Evolutionary conservation across 1,140 invertebrate species (phyloP), one percentile per base, ranked within the genome.

Genomic region (Arion vulgaris): DNA sequence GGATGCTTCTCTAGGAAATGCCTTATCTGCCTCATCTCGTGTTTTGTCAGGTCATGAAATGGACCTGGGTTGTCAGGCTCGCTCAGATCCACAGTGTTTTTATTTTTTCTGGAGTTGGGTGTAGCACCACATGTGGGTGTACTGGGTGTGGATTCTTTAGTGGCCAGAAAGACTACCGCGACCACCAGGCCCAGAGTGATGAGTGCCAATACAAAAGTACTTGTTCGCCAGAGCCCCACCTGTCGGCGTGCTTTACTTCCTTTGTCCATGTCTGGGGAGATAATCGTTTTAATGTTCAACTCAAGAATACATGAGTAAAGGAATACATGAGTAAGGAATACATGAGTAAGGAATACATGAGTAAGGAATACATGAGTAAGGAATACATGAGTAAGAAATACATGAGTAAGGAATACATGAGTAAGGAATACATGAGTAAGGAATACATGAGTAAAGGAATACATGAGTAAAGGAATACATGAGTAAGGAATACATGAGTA

Each of bases 11-110:
- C 57, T n/a, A 89, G 53, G 80, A 85, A 88, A 5, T 84, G 26
- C 5, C 86, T 34, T 0, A 89, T 73, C 19, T 49, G 45, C 36
- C 78, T 41, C 23, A 88, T 87, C 73, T 89, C 88, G 26, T 85
- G 69, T 7, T 74, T 69, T 0, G 84, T 85, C 39, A 89, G 77
- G 28, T 86, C 84, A 0, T 85, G 82, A 51, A 89, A 86, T 5
- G 83, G 83, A 19, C 80, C 80, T 4, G 80, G 72, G n/a, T 82
- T 74, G 28, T 41, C 57, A 17, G 85, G 77, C 38, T 85, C 83
- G 19, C 62, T 71, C 38, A 71, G 19, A 32, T 80, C 62, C 1
- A 80, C 38, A 51, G 34, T 13, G 41, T 49, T 80, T 13, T 5
- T 15, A 28, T 71, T 80, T 15, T 45, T 80, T 26, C 26, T n/a